phyloP scores from a whole-genome alignment of 2,888 invertebrate species.

The Rhagium mordax region DNA sequence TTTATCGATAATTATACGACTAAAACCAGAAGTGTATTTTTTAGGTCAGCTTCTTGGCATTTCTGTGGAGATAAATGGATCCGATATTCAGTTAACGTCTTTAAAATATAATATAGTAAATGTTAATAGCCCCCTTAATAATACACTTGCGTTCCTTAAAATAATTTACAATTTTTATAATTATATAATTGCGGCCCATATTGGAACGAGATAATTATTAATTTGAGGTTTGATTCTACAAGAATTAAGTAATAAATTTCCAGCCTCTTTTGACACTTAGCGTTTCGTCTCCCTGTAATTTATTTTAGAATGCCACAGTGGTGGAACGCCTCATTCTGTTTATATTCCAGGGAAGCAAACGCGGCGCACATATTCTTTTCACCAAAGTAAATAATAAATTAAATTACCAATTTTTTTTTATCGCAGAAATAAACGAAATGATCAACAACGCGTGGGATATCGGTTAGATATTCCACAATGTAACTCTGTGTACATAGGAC shows the following conservation, averaged over 20 bases:
- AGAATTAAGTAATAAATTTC: conserved; percentile 14
- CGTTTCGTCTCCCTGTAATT: background rate
- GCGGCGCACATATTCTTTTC: background rate
- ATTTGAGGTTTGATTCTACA: background rate
- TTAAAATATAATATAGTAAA: background rate
- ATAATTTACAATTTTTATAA: background rate
- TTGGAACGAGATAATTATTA: background rate
- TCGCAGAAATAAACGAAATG: too few relatives aligned
- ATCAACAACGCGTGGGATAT: too few relatives aligned
- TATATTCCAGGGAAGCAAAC: too few relatives aligned
- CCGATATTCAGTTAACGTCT: background rate
- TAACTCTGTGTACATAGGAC: too few relatives aligned
- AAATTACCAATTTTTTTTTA: too few relatives aligned
- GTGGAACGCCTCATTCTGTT: too few relatives aligned
- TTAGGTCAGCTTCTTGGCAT: background rate
- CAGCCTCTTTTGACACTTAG: conserved; percentile 12
- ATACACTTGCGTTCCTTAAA: background rate
- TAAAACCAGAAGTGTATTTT: background rate
- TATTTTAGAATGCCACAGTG: background rate
- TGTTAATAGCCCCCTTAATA: background rate
- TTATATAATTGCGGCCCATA: background rate
- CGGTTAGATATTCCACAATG: too few relatives aligned
- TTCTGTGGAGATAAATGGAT: background rate
- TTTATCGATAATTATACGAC: background rate
- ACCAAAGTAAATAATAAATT: background rate